Evolutionary conservation across 2,888 invertebrate genomes (phyloP).

Genomic region (Conistra vaccinii): DNA sequence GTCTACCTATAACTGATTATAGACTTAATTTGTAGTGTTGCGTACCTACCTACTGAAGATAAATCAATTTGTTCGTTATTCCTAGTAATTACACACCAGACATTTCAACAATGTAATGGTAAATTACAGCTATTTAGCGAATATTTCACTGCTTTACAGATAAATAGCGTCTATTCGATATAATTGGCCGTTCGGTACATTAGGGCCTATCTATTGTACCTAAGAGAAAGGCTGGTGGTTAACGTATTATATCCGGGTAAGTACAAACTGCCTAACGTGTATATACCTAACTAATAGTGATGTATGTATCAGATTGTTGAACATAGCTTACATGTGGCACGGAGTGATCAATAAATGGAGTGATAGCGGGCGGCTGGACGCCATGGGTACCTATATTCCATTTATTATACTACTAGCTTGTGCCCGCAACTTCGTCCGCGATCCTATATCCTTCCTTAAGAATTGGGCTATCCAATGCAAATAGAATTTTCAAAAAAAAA

Average conservation of each 20-base stretch:
- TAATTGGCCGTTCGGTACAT: conserved; percentile 51
- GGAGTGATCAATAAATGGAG: conserved; percentile 41
- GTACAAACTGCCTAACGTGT: conserved; percentile 45
- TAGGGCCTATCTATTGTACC: conserved; percentile 55
- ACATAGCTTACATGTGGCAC: conserved; percentile 29
- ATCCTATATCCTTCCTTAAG: no score
- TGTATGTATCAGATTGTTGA: conserved; percentile 39
- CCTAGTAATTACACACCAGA: conserved; percentile 31
- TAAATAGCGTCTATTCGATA: conserved; percentile 48
- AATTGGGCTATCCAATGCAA: no score
- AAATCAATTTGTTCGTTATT: conserved; percentile 46
- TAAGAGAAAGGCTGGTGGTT: conserved; percentile 54
- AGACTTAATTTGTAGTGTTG: no score
- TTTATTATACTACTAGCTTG: no score
- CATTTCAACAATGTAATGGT: conserved; percentile 43
- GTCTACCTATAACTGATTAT: no score
- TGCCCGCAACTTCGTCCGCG: no score
- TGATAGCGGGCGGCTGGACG: background rate
- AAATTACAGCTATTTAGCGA: conserved; percentile 48
- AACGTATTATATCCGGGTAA: conserved; percentile 60
- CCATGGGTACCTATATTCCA: no score
- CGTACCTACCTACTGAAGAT: conserved; percentile 23
- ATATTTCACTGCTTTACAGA: conserved; percentile 54
- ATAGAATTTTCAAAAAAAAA: no score
- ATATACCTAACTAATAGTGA: conserved; percentile 42